Conservation (phyloP, 2,888 invertebrate species). For the Eupithecia vulgata region DNA sequence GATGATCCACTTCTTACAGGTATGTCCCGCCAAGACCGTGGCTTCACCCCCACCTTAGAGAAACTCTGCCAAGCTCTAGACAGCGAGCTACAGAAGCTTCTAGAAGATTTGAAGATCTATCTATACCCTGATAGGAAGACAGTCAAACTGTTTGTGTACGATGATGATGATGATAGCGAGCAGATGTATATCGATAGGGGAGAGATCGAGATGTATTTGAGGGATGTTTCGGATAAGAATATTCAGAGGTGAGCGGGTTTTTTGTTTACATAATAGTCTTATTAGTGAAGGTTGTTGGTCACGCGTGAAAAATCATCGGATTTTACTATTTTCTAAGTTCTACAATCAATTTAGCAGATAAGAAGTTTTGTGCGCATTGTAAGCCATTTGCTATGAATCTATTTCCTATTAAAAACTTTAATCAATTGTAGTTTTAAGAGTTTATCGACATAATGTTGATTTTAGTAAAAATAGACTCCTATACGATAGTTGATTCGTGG, state of each 20-base stretch:
- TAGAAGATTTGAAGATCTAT: slow-evolving; percentile 88
- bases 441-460: too few species aligned
- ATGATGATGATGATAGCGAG: slow-evolving; percentile 69
- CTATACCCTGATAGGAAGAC: slow-evolving; percentile 82
- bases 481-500: too few species aligned
- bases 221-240: slow-evolving; percentile 75
- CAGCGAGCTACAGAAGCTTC: slow-evolving; percentile 83
- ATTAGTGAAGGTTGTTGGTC: not conserved
- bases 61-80: slow-evolving; percentile 88
- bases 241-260: slow-evolving; percentile 71
- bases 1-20: slow-evolving; percentile 53
- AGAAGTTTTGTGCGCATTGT: not conserved
- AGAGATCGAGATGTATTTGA: slow-evolving; percentile 80
- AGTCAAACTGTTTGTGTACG: slow-evolving; percentile 62
- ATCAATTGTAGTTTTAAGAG: too few species aligned
- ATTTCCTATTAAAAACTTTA: too few species aligned
- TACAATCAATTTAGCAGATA: too few species aligned
- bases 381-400: too few species aligned
- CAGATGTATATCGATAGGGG: slow-evolving; percentile 77
- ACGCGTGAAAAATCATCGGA: too few species aligned
- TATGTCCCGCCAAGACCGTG: slow-evolving; percentile 91
- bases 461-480: too few species aligned
- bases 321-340: too few species aligned
- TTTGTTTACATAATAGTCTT: too few species aligned
- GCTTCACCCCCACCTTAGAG: slow-evolving; percentile 89